These are phyloP conservation scores for Glyptemys insculpta DNA, from an alignment of 2,797 vertebrate species.

Conservation along the genomic window DNA sequence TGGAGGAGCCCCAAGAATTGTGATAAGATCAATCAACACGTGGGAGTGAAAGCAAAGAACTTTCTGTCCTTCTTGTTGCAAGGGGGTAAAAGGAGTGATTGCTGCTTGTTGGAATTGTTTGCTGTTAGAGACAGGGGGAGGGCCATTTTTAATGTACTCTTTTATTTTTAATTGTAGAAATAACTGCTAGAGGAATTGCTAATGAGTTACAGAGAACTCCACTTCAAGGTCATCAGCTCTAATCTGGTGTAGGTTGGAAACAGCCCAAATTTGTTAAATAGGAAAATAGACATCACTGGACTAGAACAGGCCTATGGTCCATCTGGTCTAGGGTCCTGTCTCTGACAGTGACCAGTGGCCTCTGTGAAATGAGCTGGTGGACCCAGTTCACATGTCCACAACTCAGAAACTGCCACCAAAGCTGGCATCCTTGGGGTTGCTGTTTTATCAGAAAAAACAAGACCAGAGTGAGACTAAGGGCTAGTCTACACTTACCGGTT, in stretches of 20 bases:
- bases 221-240: background rate
- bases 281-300: background rate
- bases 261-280: background rate
- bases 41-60: background rate
- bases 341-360: background rate
- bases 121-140: background rate
- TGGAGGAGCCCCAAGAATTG: rapidly evolving
- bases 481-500: too few species aligned
- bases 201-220: background rate
- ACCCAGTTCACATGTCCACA: background rate
- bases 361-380: background rate
- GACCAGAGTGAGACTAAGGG: background rate
- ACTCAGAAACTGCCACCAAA: background rate
- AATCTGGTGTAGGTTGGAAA: background rate
- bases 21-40: background rate
- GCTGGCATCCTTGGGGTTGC: background rate
- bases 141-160: background rate
- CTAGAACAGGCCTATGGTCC: background rate
- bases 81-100: background rate
- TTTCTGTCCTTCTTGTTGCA: background rate
- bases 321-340: background rate
- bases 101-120: background rate
- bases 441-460: background rate
- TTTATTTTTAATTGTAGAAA: background rate
- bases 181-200: background rate